phyloP scores from a whole-genome alignment of 37 sponge, comb jelly and placozoan genomes.

The Oscarella lobularis region DNA sequence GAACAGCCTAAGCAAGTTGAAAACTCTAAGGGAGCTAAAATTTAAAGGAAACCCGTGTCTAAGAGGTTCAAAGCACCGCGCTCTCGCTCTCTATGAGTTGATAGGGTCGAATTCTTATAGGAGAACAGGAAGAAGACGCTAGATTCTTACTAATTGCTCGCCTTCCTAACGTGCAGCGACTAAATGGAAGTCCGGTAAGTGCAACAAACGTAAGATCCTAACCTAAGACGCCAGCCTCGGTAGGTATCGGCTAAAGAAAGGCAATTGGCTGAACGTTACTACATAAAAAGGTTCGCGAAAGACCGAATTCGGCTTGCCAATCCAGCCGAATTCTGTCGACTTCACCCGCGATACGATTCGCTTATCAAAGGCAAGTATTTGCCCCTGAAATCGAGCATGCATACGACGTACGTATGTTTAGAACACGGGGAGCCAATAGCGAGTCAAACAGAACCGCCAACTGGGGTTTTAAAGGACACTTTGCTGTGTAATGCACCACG shows the following conservation, averaged over 20 bases:
- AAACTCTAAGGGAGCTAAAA: no score
- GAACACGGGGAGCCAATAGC: constrained; percentile 1
- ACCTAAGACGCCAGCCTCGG: no score
- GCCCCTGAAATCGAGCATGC: neutral
- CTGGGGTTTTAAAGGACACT: neutral
- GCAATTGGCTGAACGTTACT: constrained; percentile 50
- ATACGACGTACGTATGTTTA: neutral
- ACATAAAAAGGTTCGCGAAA: constrained; percentile 34
- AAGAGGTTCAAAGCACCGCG: no score
- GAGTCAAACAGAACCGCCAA: neutral
- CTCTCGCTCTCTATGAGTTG: no score
- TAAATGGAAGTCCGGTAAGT: neutral
- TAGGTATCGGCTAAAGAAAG: constrained; percentile 40
- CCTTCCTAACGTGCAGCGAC: neutral
- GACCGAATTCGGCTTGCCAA: constrained; percentile 13
- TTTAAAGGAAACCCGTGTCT: no score
- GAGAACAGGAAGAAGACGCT: neutral
- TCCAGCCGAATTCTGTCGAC: constrained; percentile 9
- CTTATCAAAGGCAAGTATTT: constrained; percentile 15
- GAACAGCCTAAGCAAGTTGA: no score
- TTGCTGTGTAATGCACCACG: neutral
- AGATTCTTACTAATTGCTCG: neutral
- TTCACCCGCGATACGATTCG: constrained; percentile 23
- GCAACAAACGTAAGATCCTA: no score
- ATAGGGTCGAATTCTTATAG: no score